phyloP scores from a whole-genome alignment of 2,113 vertebrate genomes.

The Accipiter cooperii region DNA sequence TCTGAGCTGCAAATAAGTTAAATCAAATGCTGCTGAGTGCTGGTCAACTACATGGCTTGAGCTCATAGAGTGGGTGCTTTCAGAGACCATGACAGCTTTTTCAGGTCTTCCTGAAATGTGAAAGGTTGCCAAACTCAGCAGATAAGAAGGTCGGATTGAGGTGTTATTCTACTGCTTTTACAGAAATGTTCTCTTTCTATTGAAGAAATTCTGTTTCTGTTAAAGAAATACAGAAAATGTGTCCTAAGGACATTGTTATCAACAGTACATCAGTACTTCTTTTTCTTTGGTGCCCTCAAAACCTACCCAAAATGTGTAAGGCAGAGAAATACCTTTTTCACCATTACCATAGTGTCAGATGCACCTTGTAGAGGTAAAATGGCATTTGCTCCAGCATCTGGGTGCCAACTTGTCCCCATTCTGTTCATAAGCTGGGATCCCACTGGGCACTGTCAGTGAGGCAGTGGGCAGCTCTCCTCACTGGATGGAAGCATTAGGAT shows the following conservation, averaged over 20 bases:
- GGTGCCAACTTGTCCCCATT: no score
- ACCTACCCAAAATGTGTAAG: neutral
- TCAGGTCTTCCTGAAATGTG: neutral
- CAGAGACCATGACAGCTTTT: neutral
- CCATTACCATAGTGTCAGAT: rapidly evolving
- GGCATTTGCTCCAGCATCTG: neutral
- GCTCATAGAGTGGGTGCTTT: neutral
- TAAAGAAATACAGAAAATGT: neutral
- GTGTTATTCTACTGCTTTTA: neutral
- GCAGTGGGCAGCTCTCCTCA: neutral
- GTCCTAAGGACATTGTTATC: neutral
- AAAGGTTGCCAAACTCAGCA: neutral
- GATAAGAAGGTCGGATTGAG: neutral
- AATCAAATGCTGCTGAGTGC: neutral
- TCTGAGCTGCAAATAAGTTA: neutral
- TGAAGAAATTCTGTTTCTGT: neutral
- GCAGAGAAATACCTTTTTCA: neutral
- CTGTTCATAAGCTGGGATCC: neutral
- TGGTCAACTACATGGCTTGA: neutral
- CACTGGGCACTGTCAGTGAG: neutral
- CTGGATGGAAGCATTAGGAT: neutral
- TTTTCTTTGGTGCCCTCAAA: neutral
- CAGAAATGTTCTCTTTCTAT: neutral
- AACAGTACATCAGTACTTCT: neutral
- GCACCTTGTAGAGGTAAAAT: neutral